Conservation (phyloP, 2,888 invertebrate species). For the Quadriops clusia region DNA sequence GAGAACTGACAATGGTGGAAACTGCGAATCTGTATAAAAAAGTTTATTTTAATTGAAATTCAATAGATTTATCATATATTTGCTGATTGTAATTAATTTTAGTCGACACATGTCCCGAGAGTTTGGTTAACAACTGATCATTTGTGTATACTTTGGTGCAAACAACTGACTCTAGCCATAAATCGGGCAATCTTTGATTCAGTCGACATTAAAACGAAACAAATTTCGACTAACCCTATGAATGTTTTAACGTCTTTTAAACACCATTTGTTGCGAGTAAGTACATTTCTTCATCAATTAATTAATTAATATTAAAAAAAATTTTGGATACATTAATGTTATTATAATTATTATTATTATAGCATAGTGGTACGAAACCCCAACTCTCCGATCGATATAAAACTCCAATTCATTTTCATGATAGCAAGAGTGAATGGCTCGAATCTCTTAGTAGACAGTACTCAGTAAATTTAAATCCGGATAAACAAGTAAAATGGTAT, state of each 20-base stretch:
- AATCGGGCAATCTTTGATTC: conserved; percentile 72
- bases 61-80: conserved; percentile 4
- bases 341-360: conserved; percentile 16
- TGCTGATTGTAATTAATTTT: conserved; percentile 28
- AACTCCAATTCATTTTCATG: conserved; percentile 29
- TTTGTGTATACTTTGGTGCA: conserved; percentile 86
- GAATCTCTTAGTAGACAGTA: conserved; percentile 38
- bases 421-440: conserved; percentile 40
- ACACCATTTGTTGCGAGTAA: conserved; percentile 43
- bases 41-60: conserved; percentile 4
- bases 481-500: conserved; percentile 33
- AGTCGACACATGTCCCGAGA: conserved; percentile 66
- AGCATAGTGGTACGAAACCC: conserved; percentile 29
- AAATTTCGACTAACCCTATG: conserved; percentile 33
- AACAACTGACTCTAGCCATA: conserved; percentile 70
- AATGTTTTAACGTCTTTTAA: conserved; percentile 36
- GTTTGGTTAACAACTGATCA: conserved; percentile 87
- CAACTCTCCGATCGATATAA: conserved; percentile 26
- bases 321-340: conserved; percentile 6
- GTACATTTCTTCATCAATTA: conserved; percentile 16
- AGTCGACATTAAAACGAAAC: conserved; percentile 46
- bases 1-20: too few relatives aligned
- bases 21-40: too few relatives aligned
- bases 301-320: neutral
- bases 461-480: conserved; percentile 29